Evolutionary conservation across 2,797 vertebrate species (phyloP).

Genomic region (Ispidina picta): DNA sequence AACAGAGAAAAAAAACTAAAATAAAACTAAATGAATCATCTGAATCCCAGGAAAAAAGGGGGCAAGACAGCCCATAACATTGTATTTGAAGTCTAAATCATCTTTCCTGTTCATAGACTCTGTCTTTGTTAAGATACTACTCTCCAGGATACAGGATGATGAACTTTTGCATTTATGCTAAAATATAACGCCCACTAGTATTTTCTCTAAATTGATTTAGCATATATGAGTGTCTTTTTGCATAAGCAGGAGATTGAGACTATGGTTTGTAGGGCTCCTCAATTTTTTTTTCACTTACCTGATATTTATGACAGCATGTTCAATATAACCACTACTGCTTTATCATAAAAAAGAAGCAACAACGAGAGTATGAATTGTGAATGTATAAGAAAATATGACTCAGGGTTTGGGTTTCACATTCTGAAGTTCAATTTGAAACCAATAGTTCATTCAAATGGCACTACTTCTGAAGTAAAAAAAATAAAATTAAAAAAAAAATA

Average conservation of each 20-base stretch:
- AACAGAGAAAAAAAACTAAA: neutral
- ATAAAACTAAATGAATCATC: neutral
- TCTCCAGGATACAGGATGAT: neutral
- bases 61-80: neutral
- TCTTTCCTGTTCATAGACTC: neutral
- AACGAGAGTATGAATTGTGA: neutral
- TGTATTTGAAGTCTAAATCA: neutral
- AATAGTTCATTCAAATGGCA: neutral
- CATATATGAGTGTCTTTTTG: neutral
- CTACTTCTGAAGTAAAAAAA: neutral
- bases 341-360: neutral
- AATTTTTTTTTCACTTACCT: neutral
- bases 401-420: neutral
- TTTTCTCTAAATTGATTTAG: neutral
- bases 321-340: neutral
- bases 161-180: neutral
- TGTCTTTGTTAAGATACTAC: neutral
- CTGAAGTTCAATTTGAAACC: neutral
- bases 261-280: neutral
- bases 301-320: neutral
- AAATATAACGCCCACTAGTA: neutral
- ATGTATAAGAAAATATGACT: neutral
- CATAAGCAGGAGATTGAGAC: neutral
- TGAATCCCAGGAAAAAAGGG: neutral
- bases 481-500: neutral